phyloP scores from a whole-genome alignment of 2,113 vertebrate genomes.

The Chunga burmeisteri region DNA sequence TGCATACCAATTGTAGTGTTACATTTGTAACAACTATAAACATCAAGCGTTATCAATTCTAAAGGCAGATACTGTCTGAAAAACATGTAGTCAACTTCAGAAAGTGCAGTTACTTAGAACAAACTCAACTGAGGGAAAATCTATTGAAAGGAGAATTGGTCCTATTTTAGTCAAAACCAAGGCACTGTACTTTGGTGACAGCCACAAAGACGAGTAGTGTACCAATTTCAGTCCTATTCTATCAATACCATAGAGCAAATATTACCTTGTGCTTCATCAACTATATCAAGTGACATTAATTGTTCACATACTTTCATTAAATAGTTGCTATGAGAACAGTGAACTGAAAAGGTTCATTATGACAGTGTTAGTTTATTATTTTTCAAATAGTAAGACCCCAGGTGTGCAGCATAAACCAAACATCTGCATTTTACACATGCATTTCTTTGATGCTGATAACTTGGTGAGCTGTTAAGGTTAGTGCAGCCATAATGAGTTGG shows the following conservation, averaged over 20 bases:
- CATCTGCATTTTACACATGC: background rate
- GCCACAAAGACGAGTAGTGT: background rate
- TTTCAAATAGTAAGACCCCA: background rate
- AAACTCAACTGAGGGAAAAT: no score
- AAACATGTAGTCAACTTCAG: no score
- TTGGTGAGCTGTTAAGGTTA: background rate
- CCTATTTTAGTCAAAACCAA: no score
- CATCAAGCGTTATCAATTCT: no score
- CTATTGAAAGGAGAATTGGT: no score
- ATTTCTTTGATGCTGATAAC: background rate
- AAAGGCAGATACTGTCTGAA: no score
- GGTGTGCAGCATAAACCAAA: background rate
- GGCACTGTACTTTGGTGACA: background rate
- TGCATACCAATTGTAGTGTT: no score
- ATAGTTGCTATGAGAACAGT: background rate
- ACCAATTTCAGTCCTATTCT: background rate
- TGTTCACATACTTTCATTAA: background rate
- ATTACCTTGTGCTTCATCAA: background rate
- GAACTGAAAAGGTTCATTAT: background rate
- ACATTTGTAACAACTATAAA: no score
- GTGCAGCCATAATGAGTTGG: background rate
- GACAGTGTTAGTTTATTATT: background rate
- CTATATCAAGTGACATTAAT: background rate
- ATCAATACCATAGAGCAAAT: background rate
- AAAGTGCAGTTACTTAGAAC: no score